Evolutionary conservation across 2,888 invertebrate species (phyloP), one percentile per base, ranked within the genome.

Genomic region (Cephus nigrinus): DNA sequence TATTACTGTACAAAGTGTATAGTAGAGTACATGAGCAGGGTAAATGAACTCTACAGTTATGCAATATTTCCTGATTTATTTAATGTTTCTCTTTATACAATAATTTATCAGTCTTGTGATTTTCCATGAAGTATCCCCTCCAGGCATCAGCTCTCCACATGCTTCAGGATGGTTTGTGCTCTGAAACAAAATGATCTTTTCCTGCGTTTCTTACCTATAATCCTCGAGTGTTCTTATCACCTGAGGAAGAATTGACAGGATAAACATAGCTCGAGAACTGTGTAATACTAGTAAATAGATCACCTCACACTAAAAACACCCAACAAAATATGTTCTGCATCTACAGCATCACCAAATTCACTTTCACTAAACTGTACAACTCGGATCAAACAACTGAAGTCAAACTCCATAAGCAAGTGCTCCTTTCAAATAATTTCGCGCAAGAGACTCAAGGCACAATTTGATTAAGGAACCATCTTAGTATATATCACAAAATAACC

Each of bases 281-380:
- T 55, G 23, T 55, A 23, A 23, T 55, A 55, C 23, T 23, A 15
- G 9, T 55, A 55, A 55, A 55, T 55, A 55, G 55, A 71, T 33
- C 71, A 71, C 71, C 71, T 71, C 71, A 15, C 75, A 74, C 32
- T 31, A n/a, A 35, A n/a, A 77, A 69, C 75, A 75, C 36, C 76
- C 40, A 36, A 75, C 68, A 30, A 30, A 4, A 34, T 75, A 15
- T 32, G 32, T 69, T 35, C 40, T 31, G n/a, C 35, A 12, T 55
- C 75, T 40, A 36, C 15, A n/a, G 75, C n/a, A 31, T 74, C 9
- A 33, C 36, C 9, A 33, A 76, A 76, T 30, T 71, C 71, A 71
- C 71, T 71, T 31, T 71, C 71, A 71, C 71, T 31, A 71, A 71
- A 71, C 32, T 71, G 71, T 31, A 71, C 55, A 55, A 55, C 9